phyloP scores from a whole-genome alignment of 2,797 vertebrate genomes.

The Lutjanus argentimaculatus region DNA sequence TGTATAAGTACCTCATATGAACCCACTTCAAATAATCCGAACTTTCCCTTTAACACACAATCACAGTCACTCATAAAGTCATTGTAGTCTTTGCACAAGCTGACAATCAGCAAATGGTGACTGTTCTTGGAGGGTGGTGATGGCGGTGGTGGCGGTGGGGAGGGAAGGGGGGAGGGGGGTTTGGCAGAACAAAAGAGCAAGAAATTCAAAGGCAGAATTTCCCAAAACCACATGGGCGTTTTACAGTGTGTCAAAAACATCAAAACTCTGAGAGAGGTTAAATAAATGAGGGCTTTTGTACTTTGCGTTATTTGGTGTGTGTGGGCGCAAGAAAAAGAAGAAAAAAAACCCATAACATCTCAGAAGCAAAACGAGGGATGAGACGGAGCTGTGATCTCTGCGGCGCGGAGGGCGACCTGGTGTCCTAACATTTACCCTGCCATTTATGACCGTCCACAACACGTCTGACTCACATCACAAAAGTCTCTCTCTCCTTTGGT shows the following conservation, averaged over 20 bases:
- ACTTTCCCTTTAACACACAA: constrained; percentile 48
- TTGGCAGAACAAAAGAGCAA: constrained; percentile 71
- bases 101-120: constrained; percentile 71
- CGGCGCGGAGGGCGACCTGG: constrained; percentile 15
- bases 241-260: constrained; percentile 79
- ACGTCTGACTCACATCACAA: constrained; percentile 37
- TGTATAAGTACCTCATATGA: too few species aligned
- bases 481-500: constrained; percentile 23
- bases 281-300: constrained; percentile 71
- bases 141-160: constrained; percentile 23
- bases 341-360: constrained; percentile 31
- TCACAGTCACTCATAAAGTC: constrained; percentile 71
- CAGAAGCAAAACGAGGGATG: constrained; percentile 5
- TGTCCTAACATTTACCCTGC: constrained; percentile 43
- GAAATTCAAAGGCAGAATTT: constrained; percentile 77
- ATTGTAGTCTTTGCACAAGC: constrained; percentile 68
- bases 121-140: constrained; percentile 48
- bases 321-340: constrained; percentile 57
- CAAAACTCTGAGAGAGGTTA: constrained; percentile 78
- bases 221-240: constrained; percentile 79
- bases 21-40: too few species aligned
- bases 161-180: constrained; percentile 17
- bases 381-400: constrained; percentile 10
- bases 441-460: not conserved
- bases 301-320: constrained; percentile 66